Base-by-base conservation (phyloP, 2,113 vertebrate species). In the Origma solitaria region DNA sequence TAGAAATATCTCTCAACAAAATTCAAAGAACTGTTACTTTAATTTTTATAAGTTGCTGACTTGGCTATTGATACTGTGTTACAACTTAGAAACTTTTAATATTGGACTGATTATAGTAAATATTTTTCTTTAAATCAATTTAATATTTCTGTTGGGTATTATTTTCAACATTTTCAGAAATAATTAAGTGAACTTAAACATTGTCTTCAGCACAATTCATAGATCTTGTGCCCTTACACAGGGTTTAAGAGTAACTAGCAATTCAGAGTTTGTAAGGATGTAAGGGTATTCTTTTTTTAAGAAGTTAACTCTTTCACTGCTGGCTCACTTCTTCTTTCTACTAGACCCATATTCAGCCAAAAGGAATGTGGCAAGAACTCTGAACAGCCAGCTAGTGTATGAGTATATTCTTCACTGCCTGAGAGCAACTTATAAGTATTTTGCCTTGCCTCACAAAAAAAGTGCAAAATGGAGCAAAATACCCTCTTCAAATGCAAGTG, bases 381-480 rank as follows among this genome's bases (percentile, higher is more conserved):
- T 99, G 84, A 99, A 98, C 97, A 99, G 98, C 95, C 99, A 99
- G 88, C 97, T 99, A 45, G 98, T 99, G 50, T 99, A 98, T 69
- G 99, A 99, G 17, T 99, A 99, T 96, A 97, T 99, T 94, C 96
- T 99, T 96, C 99, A 99, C 95, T 99, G 99, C 97, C 97, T 99
- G 94, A 98, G 98, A 96, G 97, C 98, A 94, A 99, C 99, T 12
- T 99, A 99, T 82, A 99, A 99, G 92, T 99, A 99, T 96, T 99
- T 99, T 97, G 99, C 98, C 61, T 95, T 98, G 93, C 98, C 98
- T 37, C 98, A 98, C 45, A 98, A 95, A 92, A 95, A 95, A 84
- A 27, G 5, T 78, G 64, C 86, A 91, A 98, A 97, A 91, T 73
- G 91, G n/a, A 97, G 54, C 42, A 95, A 96, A 86, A 80, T 69